A percentile compares a stretch with the other conserved stretches of the same genome.
Conservation (phyloP, 2,888 invertebrate genomes). For the Encarsia formosa region DNA sequence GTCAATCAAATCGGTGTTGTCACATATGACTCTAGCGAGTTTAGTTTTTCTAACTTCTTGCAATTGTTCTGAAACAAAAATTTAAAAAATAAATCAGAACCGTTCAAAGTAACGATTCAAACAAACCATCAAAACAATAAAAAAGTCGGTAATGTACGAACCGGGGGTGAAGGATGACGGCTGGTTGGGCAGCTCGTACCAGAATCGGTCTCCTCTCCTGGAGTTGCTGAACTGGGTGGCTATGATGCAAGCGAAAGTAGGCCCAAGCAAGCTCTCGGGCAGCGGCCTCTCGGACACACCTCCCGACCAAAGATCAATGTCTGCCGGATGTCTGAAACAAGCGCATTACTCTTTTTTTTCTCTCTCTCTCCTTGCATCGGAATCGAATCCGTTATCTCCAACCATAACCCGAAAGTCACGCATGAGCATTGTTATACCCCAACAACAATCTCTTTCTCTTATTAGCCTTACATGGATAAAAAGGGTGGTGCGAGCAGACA, state of each 20-base stretch:
- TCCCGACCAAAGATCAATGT: constrained; percentile 93
- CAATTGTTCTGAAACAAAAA: constrained; percentile 65
- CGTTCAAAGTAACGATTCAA: constrained; percentile 1
- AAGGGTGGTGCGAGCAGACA: too few species aligned
- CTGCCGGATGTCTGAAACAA: constrained; percentile 74
- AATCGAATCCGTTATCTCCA: too few species aligned
- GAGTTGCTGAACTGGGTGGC: constrained; percentile 89
- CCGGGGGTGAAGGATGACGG: constrained; percentile 81
- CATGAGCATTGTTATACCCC: too few species aligned
- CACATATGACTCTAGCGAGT: constrained; percentile 80
- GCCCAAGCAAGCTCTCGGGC: constrained; percentile 89
- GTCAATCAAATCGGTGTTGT: constrained; percentile 88
- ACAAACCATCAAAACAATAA: background rate
- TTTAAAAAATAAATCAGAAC: background rate
- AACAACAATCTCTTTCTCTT: too few species aligned
- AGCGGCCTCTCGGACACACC: constrained; percentile 88
- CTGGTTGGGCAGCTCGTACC: constrained; percentile 89
- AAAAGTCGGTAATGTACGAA: constrained; percentile 33
- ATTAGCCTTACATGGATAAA: too few species aligned
- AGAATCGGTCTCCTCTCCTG: constrained; percentile 86
- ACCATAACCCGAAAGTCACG: too few species aligned
- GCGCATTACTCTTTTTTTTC: too few species aligned
- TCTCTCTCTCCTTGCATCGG: too few species aligned
- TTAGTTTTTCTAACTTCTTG: constrained; percentile 77
- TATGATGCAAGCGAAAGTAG: constrained; percentile 90